Evolutionary conservation across 1,140 invertebrate species (phyloP).

Genomic region (Piezodorus guildinii): DNA sequence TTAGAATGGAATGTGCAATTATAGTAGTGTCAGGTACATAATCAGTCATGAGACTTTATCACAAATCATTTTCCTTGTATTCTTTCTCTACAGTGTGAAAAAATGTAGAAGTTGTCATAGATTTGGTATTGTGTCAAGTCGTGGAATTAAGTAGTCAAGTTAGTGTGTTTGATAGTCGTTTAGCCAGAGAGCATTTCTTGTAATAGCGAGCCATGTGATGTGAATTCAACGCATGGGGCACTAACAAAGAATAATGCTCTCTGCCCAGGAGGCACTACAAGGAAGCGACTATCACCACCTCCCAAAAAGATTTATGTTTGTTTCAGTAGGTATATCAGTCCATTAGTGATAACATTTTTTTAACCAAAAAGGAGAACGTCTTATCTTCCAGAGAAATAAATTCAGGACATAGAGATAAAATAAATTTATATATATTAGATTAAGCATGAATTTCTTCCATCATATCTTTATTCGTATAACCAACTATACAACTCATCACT

Average conservation of each 20-base stretch:
- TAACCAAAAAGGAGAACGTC: too few relatives aligned
- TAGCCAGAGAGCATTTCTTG: slow-evolving; percentile 14
- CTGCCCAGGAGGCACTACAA: slow-evolving; percentile 25
- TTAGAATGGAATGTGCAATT: slow-evolving; percentile 18
- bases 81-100: too few relatives aligned
- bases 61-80: not conserved
- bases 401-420: too few relatives aligned
- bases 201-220: not conserved
- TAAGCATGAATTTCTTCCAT: too few relatives aligned
- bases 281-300: slow-evolving; percentile 24
- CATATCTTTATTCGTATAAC: too few relatives aligned
- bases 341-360: too few relatives aligned
- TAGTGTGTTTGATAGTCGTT: slow-evolving; percentile 18
- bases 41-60: slow-evolving; percentile 11
- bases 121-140: too few relatives aligned
- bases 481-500: too few relatives aligned
- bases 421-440: too few relatives aligned
- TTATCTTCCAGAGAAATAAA: too few relatives aligned
- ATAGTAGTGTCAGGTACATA: slow-evolving; percentile 17
- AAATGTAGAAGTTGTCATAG: too few relatives aligned
- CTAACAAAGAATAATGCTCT: not conserved
- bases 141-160: not conserved
- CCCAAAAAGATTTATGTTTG: slow-evolving; percentile 14
- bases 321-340: not conserved
- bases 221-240: not conserved